A percentile compares a stretch with the other conserved stretches of the same genome.
Conservation (phyloP, 2,797 vertebrate genomes). For the Borostomias antarcticus region DNA sequence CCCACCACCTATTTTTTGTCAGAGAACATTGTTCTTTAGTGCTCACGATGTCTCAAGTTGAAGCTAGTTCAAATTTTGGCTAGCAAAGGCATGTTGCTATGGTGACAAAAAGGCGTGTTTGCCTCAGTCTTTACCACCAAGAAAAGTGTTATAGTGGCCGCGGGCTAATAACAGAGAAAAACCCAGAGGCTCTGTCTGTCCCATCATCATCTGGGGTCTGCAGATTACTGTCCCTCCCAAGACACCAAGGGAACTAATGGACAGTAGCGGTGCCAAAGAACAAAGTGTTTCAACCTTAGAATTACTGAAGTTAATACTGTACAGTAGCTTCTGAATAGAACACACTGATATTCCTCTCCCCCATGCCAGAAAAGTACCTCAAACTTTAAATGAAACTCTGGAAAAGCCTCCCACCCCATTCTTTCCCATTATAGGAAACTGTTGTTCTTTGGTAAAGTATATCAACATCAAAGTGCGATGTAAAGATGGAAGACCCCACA, state of each 20-base stretch:
- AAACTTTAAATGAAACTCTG: too few relatives aligned
- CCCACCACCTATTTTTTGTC: too few relatives aligned
- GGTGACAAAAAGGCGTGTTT: background rate
- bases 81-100: background rate
- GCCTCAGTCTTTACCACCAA: too few relatives aligned
- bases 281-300: constrained; percentile 49
- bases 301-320: constrained; percentile 57
- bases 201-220: constrained; percentile 42
- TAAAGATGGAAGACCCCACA: constrained; percentile 55
- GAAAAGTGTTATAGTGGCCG: constrained; percentile 3
- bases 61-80: too few relatives aligned
- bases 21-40: too few relatives aligned
- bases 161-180: constrained; percentile 65
- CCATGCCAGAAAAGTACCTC: too few relatives aligned
- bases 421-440: constrained; percentile 27
- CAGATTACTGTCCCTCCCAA: constrained; percentile 43
- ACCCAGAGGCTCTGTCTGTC: constrained; percentile 34
- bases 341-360: too few relatives aligned
- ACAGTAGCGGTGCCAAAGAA: constrained; percentile 55
- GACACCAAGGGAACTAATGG: constrained; percentile 36
- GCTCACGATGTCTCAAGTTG: too few relatives aligned
- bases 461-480: constrained; percentile 50
- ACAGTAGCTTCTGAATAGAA: constrained; percentile 59
- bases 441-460: constrained; percentile 31
- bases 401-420: background rate